Conservation (phyloP, 2,888 invertebrate species). For the Mactromeris polynyma region DNA sequence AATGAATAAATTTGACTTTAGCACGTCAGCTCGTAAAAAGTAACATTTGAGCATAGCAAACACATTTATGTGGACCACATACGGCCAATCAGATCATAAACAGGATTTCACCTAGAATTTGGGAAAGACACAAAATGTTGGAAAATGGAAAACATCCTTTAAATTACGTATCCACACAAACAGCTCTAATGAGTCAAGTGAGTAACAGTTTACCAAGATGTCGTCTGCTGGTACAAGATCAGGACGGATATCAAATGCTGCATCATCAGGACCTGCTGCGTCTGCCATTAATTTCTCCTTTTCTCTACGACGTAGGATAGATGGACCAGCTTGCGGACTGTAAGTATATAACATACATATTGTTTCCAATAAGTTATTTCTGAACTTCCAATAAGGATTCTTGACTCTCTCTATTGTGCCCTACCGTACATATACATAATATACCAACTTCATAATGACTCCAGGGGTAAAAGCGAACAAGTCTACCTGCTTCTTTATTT, state of each 20-base stretch:
- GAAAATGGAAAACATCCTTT: neutral
- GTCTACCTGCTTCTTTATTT: too few relatives aligned
- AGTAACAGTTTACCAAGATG: conserved; percentile 73
- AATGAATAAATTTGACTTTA: too few relatives aligned
- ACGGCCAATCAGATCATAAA: too few relatives aligned
- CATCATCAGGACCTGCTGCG: conserved; percentile 77
- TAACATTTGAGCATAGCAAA: too few relatives aligned
- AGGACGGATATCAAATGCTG: conserved; percentile 81
- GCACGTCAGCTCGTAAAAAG: too few relatives aligned
- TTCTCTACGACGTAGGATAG: conserved; percentile 49
- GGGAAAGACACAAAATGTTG: neutral
- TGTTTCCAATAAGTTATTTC: too few relatives aligned
- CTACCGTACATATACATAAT: too few relatives aligned
- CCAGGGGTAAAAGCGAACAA: too few relatives aligned
- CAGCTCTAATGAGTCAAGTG: neutral
- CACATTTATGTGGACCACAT: too few relatives aligned
- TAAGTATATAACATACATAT: neutral
- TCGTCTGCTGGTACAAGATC: conserved; percentile 80
- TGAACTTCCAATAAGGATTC: too few relatives aligned
- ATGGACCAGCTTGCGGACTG: conserved; percentile 41
- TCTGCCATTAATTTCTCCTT: conserved; percentile 50
- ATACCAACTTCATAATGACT: too few relatives aligned
- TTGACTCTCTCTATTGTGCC: too few relatives aligned
- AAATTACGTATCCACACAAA: neutral
- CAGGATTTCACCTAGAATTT: neutral